Conservation (phyloP, 2,888 invertebrate species). For the Drosophila vallismaia region DNA sequence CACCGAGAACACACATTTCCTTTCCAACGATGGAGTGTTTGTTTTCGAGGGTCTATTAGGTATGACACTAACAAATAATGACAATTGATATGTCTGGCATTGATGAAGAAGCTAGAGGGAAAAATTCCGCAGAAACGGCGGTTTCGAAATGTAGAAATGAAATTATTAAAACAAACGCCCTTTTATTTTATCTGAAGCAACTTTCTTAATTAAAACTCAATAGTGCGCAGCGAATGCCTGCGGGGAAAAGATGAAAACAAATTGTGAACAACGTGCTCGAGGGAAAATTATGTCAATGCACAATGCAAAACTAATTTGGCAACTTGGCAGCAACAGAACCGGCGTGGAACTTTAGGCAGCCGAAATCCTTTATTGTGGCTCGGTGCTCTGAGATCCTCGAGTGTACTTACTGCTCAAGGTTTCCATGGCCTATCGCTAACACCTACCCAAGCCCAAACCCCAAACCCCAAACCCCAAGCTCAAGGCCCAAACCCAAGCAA, state of each 20-base stretch:
- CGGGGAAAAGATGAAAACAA: slow-evolving; percentile 37
- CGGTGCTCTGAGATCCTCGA: slow-evolving; percentile 3
- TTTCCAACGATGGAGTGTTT: slow-evolving; percentile 12
- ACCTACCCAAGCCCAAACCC: slow-evolving; percentile 22
- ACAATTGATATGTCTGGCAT: slow-evolving; percentile 64
- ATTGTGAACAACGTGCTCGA: slow-evolving; percentile 34
- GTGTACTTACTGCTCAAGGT: slow-evolving; percentile 21
- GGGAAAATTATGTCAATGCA: slow-evolving; percentile 54
- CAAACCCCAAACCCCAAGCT: background rate
- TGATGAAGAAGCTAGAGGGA: slow-evolving; percentile 39
- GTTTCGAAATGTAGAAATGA: slow-evolving; percentile 43
- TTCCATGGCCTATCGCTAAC: slow-evolving; percentile 55
- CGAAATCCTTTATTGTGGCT: slow-evolving; percentile 33
- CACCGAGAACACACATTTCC: slow-evolving; percentile 6
- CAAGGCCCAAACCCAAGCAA: background rate
- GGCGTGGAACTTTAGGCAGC: slow-evolving; percentile 14
- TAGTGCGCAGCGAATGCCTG: slow-evolving; percentile 53
- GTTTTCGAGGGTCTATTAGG: slow-evolving; percentile 34
- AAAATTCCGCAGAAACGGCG: background rate
- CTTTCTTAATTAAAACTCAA: slow-evolving; percentile 76
- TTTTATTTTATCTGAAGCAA: slow-evolving; percentile 44
- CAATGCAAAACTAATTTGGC: slow-evolving; percentile 48
- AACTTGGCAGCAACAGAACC: slow-evolving; percentile 43
- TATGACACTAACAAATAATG: slow-evolving; percentile 56
- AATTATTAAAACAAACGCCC: slow-evolving; percentile 38